A percentile compares a stretch with the other conserved stretches of the same genome.
These are phyloP conservation scores for Otocyon megalotis DNA, from an alignment of 2,113 vertebrate genomes.

Conservation along the genomic window DNA sequence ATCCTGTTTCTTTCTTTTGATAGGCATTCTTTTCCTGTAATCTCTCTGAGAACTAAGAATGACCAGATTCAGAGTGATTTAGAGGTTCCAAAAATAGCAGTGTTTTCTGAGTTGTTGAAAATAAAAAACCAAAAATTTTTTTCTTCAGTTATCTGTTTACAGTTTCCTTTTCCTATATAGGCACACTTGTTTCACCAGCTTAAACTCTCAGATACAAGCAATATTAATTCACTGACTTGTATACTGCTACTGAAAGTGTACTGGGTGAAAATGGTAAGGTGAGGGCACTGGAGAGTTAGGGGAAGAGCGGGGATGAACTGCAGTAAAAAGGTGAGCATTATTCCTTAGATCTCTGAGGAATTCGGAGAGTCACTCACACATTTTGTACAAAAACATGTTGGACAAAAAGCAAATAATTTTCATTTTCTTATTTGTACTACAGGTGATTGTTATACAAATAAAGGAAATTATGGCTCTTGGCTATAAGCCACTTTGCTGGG, in stretches of 20 bases:
- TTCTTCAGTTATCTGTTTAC: not conserved
- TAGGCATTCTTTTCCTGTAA: slow-evolving; percentile 4
- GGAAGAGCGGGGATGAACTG: not conserved
- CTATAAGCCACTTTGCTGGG: not conserved
- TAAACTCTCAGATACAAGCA: not conserved
- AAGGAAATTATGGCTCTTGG: slow-evolving; percentile 10
- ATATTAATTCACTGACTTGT: not conserved
- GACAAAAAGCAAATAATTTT: not conserved
- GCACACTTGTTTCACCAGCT: not conserved
- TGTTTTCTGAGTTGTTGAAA: slow-evolving; percentile 47
- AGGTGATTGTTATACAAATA: not conserved
- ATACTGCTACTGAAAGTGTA: not conserved
- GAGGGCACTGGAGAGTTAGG: too few relatives aligned
- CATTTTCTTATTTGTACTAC: not conserved
- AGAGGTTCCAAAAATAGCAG: not conserved
- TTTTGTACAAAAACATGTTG: not conserved
- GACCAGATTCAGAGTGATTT: not conserved
- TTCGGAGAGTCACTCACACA: not conserved
- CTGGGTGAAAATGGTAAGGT: not conserved
- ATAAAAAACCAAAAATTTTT: not conserved
- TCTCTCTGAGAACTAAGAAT: slow-evolving; percentile 35
- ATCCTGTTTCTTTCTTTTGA: not conserved
- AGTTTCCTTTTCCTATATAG: not conserved
- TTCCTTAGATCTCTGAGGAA: not conserved
- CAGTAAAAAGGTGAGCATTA: not conserved